Conservation (phyloP, 2,113 vertebrate species). For the Catharus fuscescens region DNA sequence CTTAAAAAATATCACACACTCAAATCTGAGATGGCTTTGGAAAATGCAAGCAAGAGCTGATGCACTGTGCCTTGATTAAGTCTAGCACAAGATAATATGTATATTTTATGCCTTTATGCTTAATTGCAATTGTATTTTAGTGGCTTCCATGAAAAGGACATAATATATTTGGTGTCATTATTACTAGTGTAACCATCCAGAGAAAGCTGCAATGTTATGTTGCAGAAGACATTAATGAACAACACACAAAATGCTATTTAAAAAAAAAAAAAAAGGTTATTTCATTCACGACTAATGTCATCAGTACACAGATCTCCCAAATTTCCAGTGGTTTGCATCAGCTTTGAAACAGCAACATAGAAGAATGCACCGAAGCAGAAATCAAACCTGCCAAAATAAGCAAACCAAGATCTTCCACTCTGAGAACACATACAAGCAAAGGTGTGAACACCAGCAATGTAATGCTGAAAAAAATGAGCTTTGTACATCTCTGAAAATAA, state of each 20-base stretch:
- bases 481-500: not conserved
- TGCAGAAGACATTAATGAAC: slow-evolving; percentile 29
- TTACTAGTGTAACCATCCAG: not conserved
- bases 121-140: slow-evolving; percentile 28
- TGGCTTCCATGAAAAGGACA: not conserved
- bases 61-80: not conserved
- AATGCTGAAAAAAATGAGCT: not conserved
- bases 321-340: not conserved
- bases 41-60: not conserved
- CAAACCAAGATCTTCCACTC: not conserved
- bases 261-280: not conserved
- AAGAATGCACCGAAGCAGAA: not conserved
- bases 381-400: not conserved
- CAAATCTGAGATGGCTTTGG: not conserved
- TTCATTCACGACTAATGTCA: not conserved
- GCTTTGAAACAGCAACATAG: not conserved
- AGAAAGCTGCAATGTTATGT: not conserved
- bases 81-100: not conserved
- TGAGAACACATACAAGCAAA: not conserved
- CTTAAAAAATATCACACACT: not conserved
- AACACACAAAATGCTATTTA: not conserved
- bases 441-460: not conserved
- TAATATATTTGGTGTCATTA: not conserved
- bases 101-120: slow-evolving; percentile 11
- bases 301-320: not conserved